Conservation (phyloP, 2,113 vertebrate species). For the Alosa alosa region DNA sequence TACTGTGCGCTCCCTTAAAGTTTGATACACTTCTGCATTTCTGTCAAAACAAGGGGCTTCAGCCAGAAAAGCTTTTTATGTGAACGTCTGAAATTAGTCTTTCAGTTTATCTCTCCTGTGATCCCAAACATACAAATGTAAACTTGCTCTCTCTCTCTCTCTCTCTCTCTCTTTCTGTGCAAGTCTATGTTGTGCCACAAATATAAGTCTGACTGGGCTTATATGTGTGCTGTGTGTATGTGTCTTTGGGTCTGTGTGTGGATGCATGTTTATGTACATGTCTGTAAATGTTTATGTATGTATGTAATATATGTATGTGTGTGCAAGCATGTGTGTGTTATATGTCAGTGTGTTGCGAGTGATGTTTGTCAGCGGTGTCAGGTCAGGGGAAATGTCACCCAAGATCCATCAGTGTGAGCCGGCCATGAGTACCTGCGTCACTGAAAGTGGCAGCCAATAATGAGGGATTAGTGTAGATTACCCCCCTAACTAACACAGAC, state of each 20-base stretch:
- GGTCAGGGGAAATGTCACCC: conserved; percentile 54
- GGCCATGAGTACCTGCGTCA: conserved; percentile 62
- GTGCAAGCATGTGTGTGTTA: background rate
- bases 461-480: conserved; percentile 73
- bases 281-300: background rate
- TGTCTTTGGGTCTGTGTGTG: background rate
- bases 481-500: conserved; percentile 33
- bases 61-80: too few relatives aligned
- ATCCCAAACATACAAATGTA: too few relatives aligned
- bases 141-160: too few relatives aligned
- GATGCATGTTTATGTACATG: background rate
- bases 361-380: conserved; percentile 43
- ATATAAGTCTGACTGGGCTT: background rate
- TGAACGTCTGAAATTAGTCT: too few relatives aligned
- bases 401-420: conserved; percentile 59
- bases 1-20: background rate
- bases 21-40: background rate
- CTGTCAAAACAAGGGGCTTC: background rate
- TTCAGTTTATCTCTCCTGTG: too few relatives aligned
- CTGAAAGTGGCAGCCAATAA: conserved; percentile 65
- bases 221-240: background rate
- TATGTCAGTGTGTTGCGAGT: background rate
- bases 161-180: too few relatives aligned
- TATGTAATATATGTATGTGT: background rate
- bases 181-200: too few relatives aligned